Evolutionary conservation across 1,140 invertebrate species (phyloP).

Genomic region (Plectrocnemia conspersa): DNA sequence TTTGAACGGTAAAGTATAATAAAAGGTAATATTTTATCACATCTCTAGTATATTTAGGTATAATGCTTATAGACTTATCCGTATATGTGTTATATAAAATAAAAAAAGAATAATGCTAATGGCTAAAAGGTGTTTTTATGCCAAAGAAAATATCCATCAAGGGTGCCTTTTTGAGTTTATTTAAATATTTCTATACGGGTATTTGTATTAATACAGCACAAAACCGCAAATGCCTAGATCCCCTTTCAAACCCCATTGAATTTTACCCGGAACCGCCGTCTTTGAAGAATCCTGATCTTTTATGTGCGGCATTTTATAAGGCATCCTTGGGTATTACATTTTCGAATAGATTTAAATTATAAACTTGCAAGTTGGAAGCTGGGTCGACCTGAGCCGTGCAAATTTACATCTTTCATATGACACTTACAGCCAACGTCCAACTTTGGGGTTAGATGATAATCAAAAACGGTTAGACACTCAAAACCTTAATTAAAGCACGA

Average conservation of each 20-base stretch:
- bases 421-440: not conserved
- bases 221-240: too few species aligned
- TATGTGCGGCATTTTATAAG: too few species aligned
- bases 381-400: too few species aligned
- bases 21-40: slow-evolving; percentile 1
- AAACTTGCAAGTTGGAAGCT: too few species aligned
- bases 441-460: not conserved
- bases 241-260: too few species aligned
- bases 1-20: not conserved
- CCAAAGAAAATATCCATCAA: not conserved
- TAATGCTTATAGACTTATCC: not conserved
- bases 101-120: not conserved
- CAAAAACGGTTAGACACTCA: slow-evolving; percentile 9
- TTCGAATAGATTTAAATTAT: too few species aligned
- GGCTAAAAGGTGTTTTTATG: not conserved
- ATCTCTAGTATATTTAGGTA: not conserved
- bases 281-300: too few species aligned
- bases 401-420: not conserved
- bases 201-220: not conserved
- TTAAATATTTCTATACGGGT: not conserved
- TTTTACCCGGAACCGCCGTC: too few species aligned
- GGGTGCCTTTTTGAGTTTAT: not conserved
- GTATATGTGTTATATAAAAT: not conserved
- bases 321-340: too few species aligned
- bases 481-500: slow-evolving; percentile 17